phyloP scores from a whole-genome alignment of 2,797 vertebrate genomes.

The Columba guinea region DNA sequence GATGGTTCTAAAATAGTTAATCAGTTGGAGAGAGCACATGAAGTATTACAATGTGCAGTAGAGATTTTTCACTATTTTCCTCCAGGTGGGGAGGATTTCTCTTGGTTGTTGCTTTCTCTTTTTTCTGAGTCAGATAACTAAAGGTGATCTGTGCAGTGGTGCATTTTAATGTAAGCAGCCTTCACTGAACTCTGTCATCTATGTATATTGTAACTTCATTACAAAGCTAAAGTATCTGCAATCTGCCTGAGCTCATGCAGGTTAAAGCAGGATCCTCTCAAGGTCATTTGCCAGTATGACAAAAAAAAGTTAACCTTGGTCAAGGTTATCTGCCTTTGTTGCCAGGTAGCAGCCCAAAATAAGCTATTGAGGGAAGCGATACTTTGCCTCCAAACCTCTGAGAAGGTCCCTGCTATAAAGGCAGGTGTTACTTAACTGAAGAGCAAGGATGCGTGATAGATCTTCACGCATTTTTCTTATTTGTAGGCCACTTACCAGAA shows the following conservation, averaged over 20 bases:
- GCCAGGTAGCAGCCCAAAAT: neutral
- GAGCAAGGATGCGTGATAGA: neutral
- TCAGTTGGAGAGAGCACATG: neutral
- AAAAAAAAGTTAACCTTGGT: neutral
- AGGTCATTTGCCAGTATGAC: neutral
- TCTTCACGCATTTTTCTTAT: slow-evolving; percentile 18
- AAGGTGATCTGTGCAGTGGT: neutral
- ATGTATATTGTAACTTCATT: fast-evolving
- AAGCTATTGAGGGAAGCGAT: neutral
- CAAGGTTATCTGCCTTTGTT: neutral
- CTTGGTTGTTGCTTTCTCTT: neutral
- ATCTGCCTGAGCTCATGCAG: neutral
- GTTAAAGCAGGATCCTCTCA: neutral
- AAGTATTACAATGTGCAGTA: neutral
- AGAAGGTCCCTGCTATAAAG: neutral
- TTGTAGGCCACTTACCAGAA: slow-evolving; percentile 87
- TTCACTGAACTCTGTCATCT: neutral
- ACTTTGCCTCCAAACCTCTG: neutral
- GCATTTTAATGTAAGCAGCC: neutral
- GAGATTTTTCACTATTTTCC: neutral
- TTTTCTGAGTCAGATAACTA: neutral
- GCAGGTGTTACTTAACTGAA: neutral
- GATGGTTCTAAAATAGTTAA: neutral
- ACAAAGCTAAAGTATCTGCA: neutral
- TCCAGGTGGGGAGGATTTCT: neutral